These are phyloP conservation scores for Odontophorus gujanensis DNA, from an alignment of 2,113 vertebrate genomes.

Conservation along the genomic window DNA sequence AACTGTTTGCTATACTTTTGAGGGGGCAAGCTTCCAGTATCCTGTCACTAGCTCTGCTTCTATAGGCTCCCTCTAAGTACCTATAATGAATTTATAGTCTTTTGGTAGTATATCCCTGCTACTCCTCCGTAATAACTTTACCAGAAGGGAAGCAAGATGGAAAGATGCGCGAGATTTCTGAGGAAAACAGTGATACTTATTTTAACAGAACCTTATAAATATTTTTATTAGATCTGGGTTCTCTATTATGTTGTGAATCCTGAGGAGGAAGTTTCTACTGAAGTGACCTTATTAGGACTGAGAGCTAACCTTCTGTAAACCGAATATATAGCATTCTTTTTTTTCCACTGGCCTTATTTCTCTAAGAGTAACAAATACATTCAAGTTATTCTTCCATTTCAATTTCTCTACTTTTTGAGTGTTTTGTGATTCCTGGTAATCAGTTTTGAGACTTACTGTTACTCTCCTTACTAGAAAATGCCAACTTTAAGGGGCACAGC, in stretches of 20 bases:
- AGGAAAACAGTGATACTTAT: background rate
- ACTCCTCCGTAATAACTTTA: constrained; percentile 6
- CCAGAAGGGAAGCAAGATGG: background rate
- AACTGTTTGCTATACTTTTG: background rate
- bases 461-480: background rate
- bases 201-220: constrained; percentile 16
- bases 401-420: background rate
- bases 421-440: background rate
- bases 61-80: background rate
- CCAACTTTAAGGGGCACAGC: background rate
- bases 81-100: background rate
- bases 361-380: background rate
- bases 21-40: background rate
- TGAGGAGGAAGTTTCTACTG: background rate
- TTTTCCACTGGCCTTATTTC: background rate
- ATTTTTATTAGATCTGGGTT: constrained; percentile 2
- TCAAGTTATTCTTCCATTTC: background rate
- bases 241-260: background rate
- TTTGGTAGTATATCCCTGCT: background rate
- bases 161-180: constrained; percentile 9
- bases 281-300: background rate
- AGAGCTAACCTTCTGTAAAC: background rate
- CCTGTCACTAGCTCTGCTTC: background rate
- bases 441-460: background rate
- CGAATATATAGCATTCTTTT: background rate